Evolutionary conservation across 2,797 vertebrate genomes (phyloP), one percentile per base, ranked within the genome.

Genomic region (Lepilemur septentrionalis): DNA sequence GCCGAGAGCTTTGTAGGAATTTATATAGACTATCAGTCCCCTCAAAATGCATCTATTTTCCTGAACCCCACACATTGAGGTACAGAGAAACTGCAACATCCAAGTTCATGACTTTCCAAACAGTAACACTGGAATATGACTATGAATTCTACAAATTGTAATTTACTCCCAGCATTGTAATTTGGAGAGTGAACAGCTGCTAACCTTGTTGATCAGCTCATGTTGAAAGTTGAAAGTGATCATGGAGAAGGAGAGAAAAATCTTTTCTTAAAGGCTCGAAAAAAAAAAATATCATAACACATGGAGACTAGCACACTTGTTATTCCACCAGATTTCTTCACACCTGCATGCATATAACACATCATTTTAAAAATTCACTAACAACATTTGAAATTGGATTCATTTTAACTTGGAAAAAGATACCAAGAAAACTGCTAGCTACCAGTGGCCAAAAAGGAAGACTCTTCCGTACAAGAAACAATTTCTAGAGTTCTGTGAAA

Each of bases 301-400:
- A 97, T 92, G 89, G 96, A 96, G 81, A 95, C 94, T 67, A 95
- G 81, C 69, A 93, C 73, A 92, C 91, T 97, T 97, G 96, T 93
- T 97, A 96, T 94, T 93, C 75, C n/a, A 95, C 97, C 96, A 97
- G 95, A 97, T 97, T 97, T 96, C 95, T 94, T 97, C 96, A 98
- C 97, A 98, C 97, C 97, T 97, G 97, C 97, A 97, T 89, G 84
- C 96, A 97, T 95, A 93, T 97, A 98, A 97, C 98, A 97, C 96
- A 97, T 97, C 97, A 91, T 95, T 97, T 97, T 81, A 82, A 97
- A 98, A 97, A 98, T 93, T 96, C 97, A 93, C 96, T 94, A 97
- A 96, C 93, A 97, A 93, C 96, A 98, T 93, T 96, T 96, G 96
- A 97, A 97, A 94, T 97, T 96, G 97, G 95, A 97, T 97, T 94